phyloP scores from a whole-genome alignment of 1,140 invertebrate species.

The Drosophila novamexicana region DNA sequence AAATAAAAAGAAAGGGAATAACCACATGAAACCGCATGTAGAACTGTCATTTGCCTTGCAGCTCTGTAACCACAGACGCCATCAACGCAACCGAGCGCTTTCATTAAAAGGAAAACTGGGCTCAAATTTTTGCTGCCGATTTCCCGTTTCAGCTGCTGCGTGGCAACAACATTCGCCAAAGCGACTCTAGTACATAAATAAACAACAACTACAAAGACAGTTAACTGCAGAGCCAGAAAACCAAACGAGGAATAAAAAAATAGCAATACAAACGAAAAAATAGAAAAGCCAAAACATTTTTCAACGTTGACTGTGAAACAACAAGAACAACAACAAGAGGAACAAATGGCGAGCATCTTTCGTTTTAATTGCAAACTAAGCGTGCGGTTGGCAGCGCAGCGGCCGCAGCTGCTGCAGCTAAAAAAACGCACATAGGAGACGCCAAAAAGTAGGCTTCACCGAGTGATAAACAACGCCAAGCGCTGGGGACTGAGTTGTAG shows the following conservation, averaged over 20 bases:
- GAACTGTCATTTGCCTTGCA: conserved; percentile 42
- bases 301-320: conserved; percentile 32
- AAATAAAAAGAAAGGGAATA: not conserved
- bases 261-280: conserved; percentile 11
- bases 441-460: conserved; percentile 79
- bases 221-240: conserved; percentile 41
- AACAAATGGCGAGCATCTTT: conserved; percentile 78
- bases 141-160: conserved; percentile 38
- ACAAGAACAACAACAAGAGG: conserved; percentile 25
- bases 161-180: conserved; percentile 29
- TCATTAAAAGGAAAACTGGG: conserved; percentile 74
- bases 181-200: conserved; percentile 70
- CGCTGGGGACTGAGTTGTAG: not conserved
- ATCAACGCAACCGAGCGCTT: conserved; percentile 59
- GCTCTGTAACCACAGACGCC: conserved; percentile 53
- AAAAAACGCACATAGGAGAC: conserved; percentile 61
- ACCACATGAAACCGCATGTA: conserved; percentile 32
- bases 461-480: conserved; percentile 67
- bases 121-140: conserved; percentile 46
- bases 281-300: conserved; percentile 50
- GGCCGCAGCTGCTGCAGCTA: conserved; percentile 19
- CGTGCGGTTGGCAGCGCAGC: conserved; percentile 77
- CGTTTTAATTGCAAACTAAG: conserved; percentile 82
- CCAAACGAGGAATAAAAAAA: conserved; percentile 2
- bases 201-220: conserved; percentile 58